Evolutionary conservation across 2,888 invertebrate species (phyloP).

Genomic region (Caenorhabditis sp.): DNA sequence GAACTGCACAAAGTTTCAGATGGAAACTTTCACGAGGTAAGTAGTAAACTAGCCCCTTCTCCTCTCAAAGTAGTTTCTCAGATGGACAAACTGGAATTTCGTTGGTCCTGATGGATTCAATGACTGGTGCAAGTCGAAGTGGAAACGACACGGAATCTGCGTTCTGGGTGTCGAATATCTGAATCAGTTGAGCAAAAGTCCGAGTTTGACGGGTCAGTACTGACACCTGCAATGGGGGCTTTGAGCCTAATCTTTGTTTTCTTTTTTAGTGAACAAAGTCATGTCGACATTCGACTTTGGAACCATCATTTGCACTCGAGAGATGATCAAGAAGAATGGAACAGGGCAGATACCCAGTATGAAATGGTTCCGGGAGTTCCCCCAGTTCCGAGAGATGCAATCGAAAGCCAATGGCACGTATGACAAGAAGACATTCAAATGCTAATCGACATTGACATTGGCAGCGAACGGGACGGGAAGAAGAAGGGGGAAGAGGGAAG

Average conservation of each 20-base stretch:
- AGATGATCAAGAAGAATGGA: slow-evolving; percentile 41
- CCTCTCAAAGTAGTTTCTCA: too few relatives aligned
- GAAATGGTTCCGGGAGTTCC: slow-evolving; percentile 38
- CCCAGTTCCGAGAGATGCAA: slow-evolving; percentile 57
- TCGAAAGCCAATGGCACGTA: slow-evolving; percentile 46
- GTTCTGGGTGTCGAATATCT: slow-evolving; percentile 54
- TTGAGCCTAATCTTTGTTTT: too few relatives aligned
- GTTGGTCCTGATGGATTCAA: slow-evolving; percentile 37
- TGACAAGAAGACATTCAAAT: slow-evolving; percentile 44
- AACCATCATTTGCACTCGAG: slow-evolving; percentile 44
- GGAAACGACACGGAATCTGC: slow-evolving; percentile 56
- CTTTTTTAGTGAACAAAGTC: slow-evolving; percentile 50
- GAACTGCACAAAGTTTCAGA: slow-evolving; percentile 28
- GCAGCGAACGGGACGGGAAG: not conserved
- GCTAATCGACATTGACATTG: slow-evolving; percentile 4
- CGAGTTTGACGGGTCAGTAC: slow-evolving; percentile 18
- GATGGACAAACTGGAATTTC: slow-evolving; percentile 50
- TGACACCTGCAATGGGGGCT: not conserved
- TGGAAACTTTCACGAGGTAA: slow-evolving; percentile 47
- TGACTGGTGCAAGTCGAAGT: slow-evolving; percentile 45
- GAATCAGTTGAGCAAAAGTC: slow-evolving; percentile 18
- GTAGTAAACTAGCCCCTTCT: too few relatives aligned
- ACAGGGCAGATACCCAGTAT: slow-evolving; percentile 18
- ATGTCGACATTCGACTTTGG: slow-evolving; percentile 54
- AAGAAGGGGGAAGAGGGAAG: too few relatives aligned